These are phyloP conservation scores for Heterotis niloticus DNA, from an alignment of 2,113 vertebrate genomes.

Conservation along the genomic window DNA sequence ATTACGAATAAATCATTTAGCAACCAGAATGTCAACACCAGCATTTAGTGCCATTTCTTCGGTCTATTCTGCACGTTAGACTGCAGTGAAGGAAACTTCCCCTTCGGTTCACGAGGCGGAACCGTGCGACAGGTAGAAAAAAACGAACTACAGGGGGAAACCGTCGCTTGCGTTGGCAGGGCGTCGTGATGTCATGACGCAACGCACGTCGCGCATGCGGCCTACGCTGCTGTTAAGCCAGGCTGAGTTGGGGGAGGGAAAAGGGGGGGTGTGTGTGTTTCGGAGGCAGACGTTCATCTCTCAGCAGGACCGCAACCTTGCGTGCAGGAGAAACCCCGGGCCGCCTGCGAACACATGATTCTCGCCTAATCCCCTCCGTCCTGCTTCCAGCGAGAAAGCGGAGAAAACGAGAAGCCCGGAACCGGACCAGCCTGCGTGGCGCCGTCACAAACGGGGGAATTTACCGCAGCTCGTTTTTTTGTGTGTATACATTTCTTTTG, in stretches of 20 bases:
- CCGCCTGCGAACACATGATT: constrained; percentile 5
- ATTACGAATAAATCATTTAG: no score
- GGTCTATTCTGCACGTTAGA: no score
- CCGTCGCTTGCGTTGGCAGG: no score
- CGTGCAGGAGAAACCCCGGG: not conserved
- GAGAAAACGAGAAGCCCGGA: not conserved
- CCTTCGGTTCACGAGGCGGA: no score
- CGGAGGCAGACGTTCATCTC: constrained; percentile 8
- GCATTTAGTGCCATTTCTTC: no score
- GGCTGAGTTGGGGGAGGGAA: not conserved
- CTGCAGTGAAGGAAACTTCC: no score
- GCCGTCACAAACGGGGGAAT: not conserved
- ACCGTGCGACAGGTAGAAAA: no score
- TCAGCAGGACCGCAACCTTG: constrained; percentile 1
- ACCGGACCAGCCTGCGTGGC: not conserved
- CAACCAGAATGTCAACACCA: no score
- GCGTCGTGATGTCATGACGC: constrained; percentile 11
- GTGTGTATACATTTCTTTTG: no score
- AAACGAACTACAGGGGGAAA: no score
- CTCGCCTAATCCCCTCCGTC: constrained; percentile 9
- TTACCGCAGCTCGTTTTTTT: not conserved
- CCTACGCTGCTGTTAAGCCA: not conserved
- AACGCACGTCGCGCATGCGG: constrained; percentile 18
- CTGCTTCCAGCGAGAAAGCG: not conserved
- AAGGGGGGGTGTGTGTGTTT: no score